A percentile compares a stretch with the other conserved stretches of the same genome.
Conservation (phyloP, 2,888 invertebrate genomes). For the Branchipolynoe longqiensis region DNA sequence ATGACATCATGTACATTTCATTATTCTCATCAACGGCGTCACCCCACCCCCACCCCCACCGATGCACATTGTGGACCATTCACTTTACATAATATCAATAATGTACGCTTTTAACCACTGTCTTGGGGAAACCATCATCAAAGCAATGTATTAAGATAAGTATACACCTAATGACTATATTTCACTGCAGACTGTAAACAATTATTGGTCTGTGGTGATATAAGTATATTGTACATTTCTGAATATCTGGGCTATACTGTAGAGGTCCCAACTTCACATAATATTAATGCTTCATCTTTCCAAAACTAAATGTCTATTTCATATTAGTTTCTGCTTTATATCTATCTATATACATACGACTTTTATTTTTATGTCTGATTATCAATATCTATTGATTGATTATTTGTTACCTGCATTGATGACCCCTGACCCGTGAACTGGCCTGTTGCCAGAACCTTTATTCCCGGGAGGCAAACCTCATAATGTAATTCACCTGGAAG, state of each 20-base stretch:
- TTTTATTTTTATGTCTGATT: background rate
- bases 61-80: constrained; percentile 35
- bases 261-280: constrained; percentile 34
- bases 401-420: background rate
- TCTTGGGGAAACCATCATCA: constrained; percentile 13
- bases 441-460: background rate
- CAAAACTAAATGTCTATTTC: constrained; percentile 41
- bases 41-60: too few relatives aligned
- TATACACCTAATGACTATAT: constrained; percentile 19
- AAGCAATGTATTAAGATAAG: constrained; percentile 43
- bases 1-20: constrained; percentile 7
- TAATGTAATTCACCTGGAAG: background rate
- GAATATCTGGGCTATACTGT: constrained; percentile 38
- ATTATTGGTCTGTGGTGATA: constrained; percentile 18
- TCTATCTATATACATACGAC: constrained; percentile 23
- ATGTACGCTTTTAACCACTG: constrained; percentile 36
- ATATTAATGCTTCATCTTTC: constrained; percentile 44
- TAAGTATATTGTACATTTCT: constrained; percentile 47
- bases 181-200: constrained; percentile 39
- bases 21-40: background rate
- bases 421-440: background rate
- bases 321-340: constrained; percentile 19
- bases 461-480: background rate
- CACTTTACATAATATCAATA: constrained; percentile 43
- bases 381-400: background rate